Conservation (phyloP, 2,888 invertebrate genomes). For the Linyphia triangularis region DNA sequence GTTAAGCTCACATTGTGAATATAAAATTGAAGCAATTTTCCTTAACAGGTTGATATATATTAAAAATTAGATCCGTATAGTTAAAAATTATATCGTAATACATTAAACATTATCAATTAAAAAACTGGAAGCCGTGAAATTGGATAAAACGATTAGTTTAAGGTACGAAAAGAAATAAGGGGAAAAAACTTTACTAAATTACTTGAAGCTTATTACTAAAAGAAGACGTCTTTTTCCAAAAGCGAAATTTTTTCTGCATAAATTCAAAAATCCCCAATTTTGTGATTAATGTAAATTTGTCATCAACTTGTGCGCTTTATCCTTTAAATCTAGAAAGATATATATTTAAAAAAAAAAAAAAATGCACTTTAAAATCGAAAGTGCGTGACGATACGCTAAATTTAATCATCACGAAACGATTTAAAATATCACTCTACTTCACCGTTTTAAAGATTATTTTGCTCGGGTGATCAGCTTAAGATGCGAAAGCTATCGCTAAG, state of each 20-base stretch:
- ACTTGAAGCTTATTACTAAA: background rate
- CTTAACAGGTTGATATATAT: too few species aligned
- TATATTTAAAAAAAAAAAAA: background rate
- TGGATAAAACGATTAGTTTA: too few species aligned
- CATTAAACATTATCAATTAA: too few species aligned
- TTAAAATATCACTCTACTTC: constrained; percentile 25
- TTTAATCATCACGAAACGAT: constrained; percentile 36
- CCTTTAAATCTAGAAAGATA: background rate
- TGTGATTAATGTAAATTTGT: background rate
- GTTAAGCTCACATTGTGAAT: too few species aligned
- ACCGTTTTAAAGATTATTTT: constrained; percentile 63
- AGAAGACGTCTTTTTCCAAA: background rate
- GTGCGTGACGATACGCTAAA: constrained; percentile 24
- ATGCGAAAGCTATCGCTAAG: constrained; percentile 16
- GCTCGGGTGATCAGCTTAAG: constrained; percentile 55
- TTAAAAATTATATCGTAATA: too few species aligned
- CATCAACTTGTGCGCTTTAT: background rate
- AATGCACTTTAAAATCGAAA: background rate
- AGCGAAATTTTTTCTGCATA: too few species aligned
- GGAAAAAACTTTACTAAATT: too few species aligned
- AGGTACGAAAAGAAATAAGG: too few species aligned
- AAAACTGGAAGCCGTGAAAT: too few species aligned
- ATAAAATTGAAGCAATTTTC: too few species aligned
- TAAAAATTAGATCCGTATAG: too few species aligned
- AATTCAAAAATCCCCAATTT: too few species aligned